Evolutionary conservation across 2,113 vertebrate genomes (phyloP), one percentile per base, ranked within the genome.

Genomic region (Ictalurus furcatus): DNA sequence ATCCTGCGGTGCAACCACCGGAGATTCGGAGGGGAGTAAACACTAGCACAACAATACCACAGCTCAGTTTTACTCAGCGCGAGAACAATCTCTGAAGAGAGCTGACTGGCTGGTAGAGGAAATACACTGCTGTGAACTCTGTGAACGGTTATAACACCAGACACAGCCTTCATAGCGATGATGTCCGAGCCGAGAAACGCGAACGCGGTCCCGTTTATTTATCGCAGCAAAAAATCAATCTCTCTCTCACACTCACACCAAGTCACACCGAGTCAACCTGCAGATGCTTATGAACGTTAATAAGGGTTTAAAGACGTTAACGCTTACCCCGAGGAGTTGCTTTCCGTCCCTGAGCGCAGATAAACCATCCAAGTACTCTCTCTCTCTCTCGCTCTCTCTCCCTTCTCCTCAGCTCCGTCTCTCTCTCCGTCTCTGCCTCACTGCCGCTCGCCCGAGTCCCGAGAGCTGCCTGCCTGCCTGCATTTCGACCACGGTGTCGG

Each of bases 401-500:
- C 34, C 48, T 69, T 37, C 58, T 30, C 6, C 16, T 19, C 13
- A 44, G 40, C 25, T 17, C 25, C 4, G 4, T 12, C 23, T 28
- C 21, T 23, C 73, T 7, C 40, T 52, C 25, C 6, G 12, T 16
- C 76, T 30, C 23, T 0, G 21, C 21, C 73, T 44, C 71, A 9
- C 40, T 52, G 86, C 78, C 92, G 92, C 58, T 65, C 59, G 81
- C 76, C 28, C 7, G 48, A 52, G 61, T 67, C 78, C 71, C 87
- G 87, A 89, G 87, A 91, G 91, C 90, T 92, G 89, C 91, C 89
- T 92, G 93, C 93, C 90, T 92, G 88, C 91, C 89, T 92, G 93
- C 93, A 93, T 94, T 94, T 93, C 95, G 92, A 92, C 91, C 40
- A 91, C 91, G 91, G 94, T 92, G 92, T 90, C 92, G 94, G 86